Conservation (phyloP, 2,888 invertebrate genomes). For the Fragum whitleyi region DNA sequence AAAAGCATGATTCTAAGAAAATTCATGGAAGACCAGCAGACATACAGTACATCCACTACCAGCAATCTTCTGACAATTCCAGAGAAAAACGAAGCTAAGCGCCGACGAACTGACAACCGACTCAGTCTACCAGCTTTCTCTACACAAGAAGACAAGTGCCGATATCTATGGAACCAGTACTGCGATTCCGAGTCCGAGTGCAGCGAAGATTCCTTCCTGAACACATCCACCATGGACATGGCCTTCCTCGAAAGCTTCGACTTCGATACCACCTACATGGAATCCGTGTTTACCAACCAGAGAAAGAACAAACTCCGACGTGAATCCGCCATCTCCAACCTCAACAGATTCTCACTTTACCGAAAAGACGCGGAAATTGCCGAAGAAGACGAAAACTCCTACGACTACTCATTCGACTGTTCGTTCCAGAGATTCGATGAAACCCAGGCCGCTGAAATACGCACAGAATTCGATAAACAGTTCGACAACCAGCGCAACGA, state of each 20-base stretch:
- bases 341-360: conserved; percentile 20
- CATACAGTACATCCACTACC: neutral
- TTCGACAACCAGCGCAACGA: neutral
- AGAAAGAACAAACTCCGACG: conserved; percentile 28
- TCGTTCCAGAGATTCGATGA: conserved; percentile 37
- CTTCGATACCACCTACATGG: neutral
- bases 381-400: conserved; percentile 22
- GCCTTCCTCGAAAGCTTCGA: conserved; percentile 38
- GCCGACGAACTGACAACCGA: conserved; percentile 16
- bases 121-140: conserved; percentile 36
- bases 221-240: conserved; percentile 26
- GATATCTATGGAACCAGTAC: conserved; percentile 46
- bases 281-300: neutral
- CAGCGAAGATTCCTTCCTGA: conserved; percentile 35
- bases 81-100: conserved; percentile 1
- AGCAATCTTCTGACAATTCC: neutral
- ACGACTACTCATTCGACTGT: conserved; percentile 51
- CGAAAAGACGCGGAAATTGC: conserved; percentile 7
- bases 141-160: conserved; percentile 38
- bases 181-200: conserved; percentile 51
- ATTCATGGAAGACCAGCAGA: conserved; percentile 49
- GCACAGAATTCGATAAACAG: conserved; percentile 7
- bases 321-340: conserved; percentile 33
- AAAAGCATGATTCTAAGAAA: conserved; percentile 48
- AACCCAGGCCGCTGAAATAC: conserved; percentile 5